A percentile compares a stretch with the other conserved stretches of the same genome.
These are phyloP conservation scores for Telmatherina bonti DNA, from an alignment of 2,797 vertebrate genomes.

Conservation along the genomic window DNA sequence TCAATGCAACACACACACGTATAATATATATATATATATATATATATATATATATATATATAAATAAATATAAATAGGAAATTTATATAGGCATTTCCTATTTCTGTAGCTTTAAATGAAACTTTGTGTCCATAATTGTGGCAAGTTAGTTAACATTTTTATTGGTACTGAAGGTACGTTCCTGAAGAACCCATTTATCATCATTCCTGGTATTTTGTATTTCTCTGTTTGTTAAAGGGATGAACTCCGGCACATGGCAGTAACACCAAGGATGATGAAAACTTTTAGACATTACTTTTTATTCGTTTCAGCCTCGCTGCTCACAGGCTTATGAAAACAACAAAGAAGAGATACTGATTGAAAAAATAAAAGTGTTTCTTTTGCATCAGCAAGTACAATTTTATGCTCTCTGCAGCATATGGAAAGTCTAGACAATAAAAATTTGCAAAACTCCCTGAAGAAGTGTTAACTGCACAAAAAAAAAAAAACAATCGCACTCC, in stretches of 20 bases:
- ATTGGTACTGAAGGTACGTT: background rate
- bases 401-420: conserved; percentile 18
- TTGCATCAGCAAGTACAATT: conserved; percentile 32
- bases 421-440: conserved; percentile 20
- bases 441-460: conserved; percentile 7
- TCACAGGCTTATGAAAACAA: conserved; percentile 33
- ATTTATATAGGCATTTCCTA: no score
- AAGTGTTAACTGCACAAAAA: conserved; percentile 9
- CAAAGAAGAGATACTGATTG: conserved; percentile 31
- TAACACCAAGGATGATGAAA: conserved; percentile 8
- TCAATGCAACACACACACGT: no score
- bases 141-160: background rate
- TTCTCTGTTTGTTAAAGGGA: no score
- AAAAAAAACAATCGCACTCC: conserved; percentile 32
- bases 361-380: conserved; percentile 23
- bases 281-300: conserved; percentile 21
- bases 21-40: no score
- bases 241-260: background rate
- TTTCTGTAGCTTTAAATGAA: no score
- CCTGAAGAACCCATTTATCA: background rate
- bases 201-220: background rate
- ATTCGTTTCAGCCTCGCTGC: conserved; percentile 37
- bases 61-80: background rate
- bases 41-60: no score
- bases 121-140: background rate